Base-by-base conservation (phyloP, 1,140 invertebrate genomes). In the Agrilus planipennis region DNA sequence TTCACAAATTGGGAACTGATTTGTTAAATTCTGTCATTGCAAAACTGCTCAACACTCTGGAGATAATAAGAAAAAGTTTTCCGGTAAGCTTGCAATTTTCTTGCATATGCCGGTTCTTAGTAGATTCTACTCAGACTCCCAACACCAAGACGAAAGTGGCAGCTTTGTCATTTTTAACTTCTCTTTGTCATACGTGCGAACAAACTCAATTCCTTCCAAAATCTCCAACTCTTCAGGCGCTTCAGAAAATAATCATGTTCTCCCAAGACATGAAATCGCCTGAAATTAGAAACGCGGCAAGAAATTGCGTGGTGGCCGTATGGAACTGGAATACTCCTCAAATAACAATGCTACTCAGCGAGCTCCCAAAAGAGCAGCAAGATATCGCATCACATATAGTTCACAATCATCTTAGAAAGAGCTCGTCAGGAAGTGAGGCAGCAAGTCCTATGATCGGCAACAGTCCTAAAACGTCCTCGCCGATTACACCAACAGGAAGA, bases 311-410 rank as follows among this genome's bases (percentile, higher is more conserved):
- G 29, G 76, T 89, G 30, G 79, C 82, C 4, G 68, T 95, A 17
- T 95, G 92, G 62, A 89, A 91, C 70, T 74, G 89, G 40, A 90
- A 92, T 65, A 79, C 85, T 27, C 76, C 88, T 2, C 83, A 89
- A 61, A 78, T 88, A 43, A 91, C 89, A 9, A 75, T 83, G 58
- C 70, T 93, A 42, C 67, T 95, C 47, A 77, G 81, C 25, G 78
- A 80, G 41, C 66, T 96, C 41, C 82, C 89, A 12, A 81, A 86
- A 57, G 78, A 78, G 41, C 86, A 82, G 60, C 71, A 89, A 71
- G 83, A 89, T 50, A 71, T 81, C 18, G 88, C 87, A 23, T 76
- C 80, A 38, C 76, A 77, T 30, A 72, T 90, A n/a, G 76, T 92
- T n/a, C 84, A 89, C 46, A 79, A 76, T 48, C 79, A 89, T 52